Evolutionary conservation across 2,888 invertebrate genomes (phyloP), one percentile per base, ranked within the genome.

Genomic region (Palloptera scutellata): DNA sequence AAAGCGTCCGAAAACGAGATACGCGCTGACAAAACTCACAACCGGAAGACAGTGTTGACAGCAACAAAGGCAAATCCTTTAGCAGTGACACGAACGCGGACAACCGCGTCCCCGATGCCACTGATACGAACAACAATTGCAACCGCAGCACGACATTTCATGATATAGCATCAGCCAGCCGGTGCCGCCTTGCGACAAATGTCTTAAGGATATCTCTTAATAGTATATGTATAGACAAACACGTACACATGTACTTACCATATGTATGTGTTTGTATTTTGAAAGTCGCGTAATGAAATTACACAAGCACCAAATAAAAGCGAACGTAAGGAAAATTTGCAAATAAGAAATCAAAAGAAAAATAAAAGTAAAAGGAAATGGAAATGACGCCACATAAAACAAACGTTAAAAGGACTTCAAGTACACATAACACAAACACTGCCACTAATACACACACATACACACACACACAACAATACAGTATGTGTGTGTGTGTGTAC

Each of bases 351-450:
- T 30, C 11, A 60, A 43, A n/a, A 30, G 9, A 60, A 15, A 17
- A 55, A 43, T 17, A 19, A 55, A 63, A 63, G 12, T 53, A 15
- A 13, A n/a, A 8, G 12, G 20, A 13, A 43, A 55, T 15, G 40
- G 43, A 55, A 54, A 19, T 55, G 54, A 55, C 63, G 54, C 55
- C 55, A 63, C 45, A 63, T 63, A 63, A 63, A 63, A 63, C 30
- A 43, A 52, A 15, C 48, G 15, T n/a, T 10, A 48, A 48, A 48
- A 48, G 48, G 15, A 48, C 17, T 58, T 58, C 40, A 41, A 41
- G 5, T 13, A 2, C 41, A 41, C n/a, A 13, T 58, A 5, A 1
- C 19, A 15, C 3, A 48, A 48, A 48, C n/a, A n/a, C n/a, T n/a
- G n/a, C n/a, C n/a, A n/a, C n/a, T n/a, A n/a, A n/a, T n/a, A n/a